Evolutionary conservation across 2,797 vertebrate genomes (phyloP), one percentile per base, ranked within the genome.

Genomic region (Dendrocincla fuliginosa): DNA sequence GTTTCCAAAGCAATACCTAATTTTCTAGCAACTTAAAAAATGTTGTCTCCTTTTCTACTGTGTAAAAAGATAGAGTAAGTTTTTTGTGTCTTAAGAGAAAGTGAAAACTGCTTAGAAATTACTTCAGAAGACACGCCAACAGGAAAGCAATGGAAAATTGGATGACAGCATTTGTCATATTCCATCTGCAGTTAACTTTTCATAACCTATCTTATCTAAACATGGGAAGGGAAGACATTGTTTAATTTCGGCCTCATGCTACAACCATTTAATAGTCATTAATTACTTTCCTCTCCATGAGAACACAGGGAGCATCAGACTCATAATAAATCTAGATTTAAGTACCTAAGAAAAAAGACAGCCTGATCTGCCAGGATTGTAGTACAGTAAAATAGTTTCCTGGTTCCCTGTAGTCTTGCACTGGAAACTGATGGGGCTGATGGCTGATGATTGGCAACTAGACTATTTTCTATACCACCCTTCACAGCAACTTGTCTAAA

Each of bases 181-280:
- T 90, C 78, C 75, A 80, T 85, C 81, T 91, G 68, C 92, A 92
- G 84, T 94, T 95, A 93, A 89, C 84, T 93, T 82, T 71, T 89
- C 65, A 89, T 80, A 92, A 83, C 53, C 56, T 94, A 77, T 93
- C 75, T 96, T 96, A 95, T 96, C 87, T 96, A 95, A 93, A 94
- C 82, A 93, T 37, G 50, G 53, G 65, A 94, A 86, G 35, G 82
- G 73, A 95, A 96, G 83, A 81, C 4, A 0, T 92, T 94, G 87
- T 96, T 95, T 96, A 93, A 95, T 80, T 89, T 90, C 80, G 53
- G n/a, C 39, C 32, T 81, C 61, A 78, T 85, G 71, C 42, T 78
- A 42, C 75, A 93, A 60, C 61, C 39, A 67, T 87, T 91, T 93
- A 87, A 85, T 84, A 89, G 64, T 75, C 56, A 93, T 96, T 96